Evolutionary conservation across 2,113 vertebrate genomes (phyloP), one percentile per base, ranked within the genome.

Genomic region (Meles meles): DNA sequence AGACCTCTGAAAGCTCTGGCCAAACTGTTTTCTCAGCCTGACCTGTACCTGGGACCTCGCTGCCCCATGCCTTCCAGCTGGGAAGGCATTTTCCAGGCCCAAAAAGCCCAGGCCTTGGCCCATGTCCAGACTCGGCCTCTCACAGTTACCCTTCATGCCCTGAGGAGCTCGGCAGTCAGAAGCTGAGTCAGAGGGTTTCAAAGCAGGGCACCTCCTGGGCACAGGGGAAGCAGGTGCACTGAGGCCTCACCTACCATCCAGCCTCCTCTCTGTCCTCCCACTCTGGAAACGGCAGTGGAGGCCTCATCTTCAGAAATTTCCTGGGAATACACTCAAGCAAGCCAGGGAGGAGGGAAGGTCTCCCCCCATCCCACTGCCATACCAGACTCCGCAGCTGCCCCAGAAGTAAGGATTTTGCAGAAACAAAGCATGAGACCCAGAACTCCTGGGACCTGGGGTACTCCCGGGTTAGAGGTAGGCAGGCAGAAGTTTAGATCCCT

Each of bases 111-210:
- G 72, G 18, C 17, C 57, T 88, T 91, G 77, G 76, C 12, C 77
- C 15, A 27, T 0, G 14, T 39, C 63, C 55, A 65, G 44, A 12
- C 14, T 42, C 61, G 67, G 65, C 69, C 63, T 88, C 52, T 95
- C 86, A 72, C 21, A 65, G 29, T 44, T 85, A n/a, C 87, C 65
- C 76, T 71, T 44, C 67, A 39, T 0, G 0, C 44, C 39, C 42
- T 21, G n/a, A 82, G 86, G 67, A 74, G 34, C 23, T 77, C 71
- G 10, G 42, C 12, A 2, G 34, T 23, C 31, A 93, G 74, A 31
- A 96, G 74, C 77, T 86, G 65, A 92, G 72, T 82, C 72, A 87
- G 88, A 93, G 79, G 47, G 76, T 44, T 80, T 88, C 49, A 77
- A 81, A 94, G 59, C 34, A 83, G 59, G 81, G 79, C 4, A 0